These are phyloP conservation scores for Xestobium rufovillosum DNA, from an alignment of 2,888 invertebrate species.

Conservation along the genomic window DNA sequence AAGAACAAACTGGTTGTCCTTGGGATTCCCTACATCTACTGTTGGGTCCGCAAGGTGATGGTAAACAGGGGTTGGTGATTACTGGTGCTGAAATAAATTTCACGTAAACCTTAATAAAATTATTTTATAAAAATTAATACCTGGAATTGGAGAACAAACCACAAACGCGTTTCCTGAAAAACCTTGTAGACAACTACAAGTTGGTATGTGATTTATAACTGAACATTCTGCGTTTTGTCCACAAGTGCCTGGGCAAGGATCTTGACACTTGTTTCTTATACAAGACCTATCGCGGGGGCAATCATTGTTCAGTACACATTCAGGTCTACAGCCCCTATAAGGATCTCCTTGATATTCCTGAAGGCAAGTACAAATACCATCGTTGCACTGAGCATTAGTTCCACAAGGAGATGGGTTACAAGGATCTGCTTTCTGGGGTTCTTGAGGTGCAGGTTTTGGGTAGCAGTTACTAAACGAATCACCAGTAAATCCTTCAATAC, in stretches of 20 bases:
- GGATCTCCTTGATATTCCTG: conserved; percentile 44
- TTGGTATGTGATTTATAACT: conserved; percentile 42
- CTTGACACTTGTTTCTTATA: conserved; percentile 43
- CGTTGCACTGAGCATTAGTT: conserved; percentile 60
- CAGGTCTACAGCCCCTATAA: conserved; percentile 44
- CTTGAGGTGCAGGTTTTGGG: conserved; percentile 43
- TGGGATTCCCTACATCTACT: conserved; percentile 60
- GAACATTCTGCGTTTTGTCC: conserved; percentile 46
- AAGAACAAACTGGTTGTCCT: conserved; percentile 58
- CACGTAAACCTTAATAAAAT: neutral
- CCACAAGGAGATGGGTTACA: conserved; percentile 61
- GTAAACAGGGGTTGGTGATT: conserved; percentile 54
- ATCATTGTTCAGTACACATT: conserved; percentile 44
- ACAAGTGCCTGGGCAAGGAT: conserved; percentile 48
- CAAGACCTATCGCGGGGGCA: conserved; percentile 43
- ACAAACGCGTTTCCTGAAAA: conserved; percentile 38
- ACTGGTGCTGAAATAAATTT: conserved; percentile 22
- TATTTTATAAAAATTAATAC: conserved; percentile 17
- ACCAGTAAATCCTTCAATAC: conserved; percentile 60
- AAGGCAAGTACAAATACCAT: conserved; percentile 42
- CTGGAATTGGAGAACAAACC: conserved; percentile 48
- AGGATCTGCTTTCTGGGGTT: conserved; percentile 42
- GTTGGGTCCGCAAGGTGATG: conserved; percentile 66
- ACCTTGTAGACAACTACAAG: conserved; percentile 33
- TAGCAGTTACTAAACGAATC: conserved; percentile 55